Evolutionary conservation across 30 jellyfish, hydroid and myxozoan genomes (phyloP).

Genomic region (Aurelia aurita): DNA sequence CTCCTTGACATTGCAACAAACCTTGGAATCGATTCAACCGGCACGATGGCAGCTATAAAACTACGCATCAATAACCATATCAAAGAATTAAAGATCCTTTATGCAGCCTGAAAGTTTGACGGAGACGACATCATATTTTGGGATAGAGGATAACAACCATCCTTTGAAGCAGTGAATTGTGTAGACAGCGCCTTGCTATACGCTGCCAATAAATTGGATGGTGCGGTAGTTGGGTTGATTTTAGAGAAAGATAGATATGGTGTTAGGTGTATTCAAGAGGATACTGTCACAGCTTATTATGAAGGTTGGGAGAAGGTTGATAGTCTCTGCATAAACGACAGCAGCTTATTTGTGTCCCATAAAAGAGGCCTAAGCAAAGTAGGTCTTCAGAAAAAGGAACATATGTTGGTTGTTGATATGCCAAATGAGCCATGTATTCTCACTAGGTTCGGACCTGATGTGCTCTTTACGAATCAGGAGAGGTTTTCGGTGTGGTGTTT

Average conservation of each 20-base stretch:
- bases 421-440: slow-evolving; percentile 22
- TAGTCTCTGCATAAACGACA: background rate
- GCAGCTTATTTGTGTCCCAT: background rate
- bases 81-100: background rate
- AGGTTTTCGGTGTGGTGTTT: slow-evolving; percentile 6
- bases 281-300: background rate
- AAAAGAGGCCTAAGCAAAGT: background rate
- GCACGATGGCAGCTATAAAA: slow-evolving; percentile 2
- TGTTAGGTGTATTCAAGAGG: background rate
- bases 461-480: background rate
- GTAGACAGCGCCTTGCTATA: slow-evolving; percentile 13
- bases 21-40: slow-evolving; percentile 14
- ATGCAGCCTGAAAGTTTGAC: background rate
- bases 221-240: background rate
- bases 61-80: background rate
- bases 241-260: slow-evolving; percentile 6
- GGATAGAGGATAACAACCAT: slow-evolving; percentile 1
- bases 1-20: background rate
- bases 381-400: background rate
- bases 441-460: background rate
- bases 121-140: background rate
- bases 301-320: slow-evolving; percentile 17
- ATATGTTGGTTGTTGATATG: slow-evolving; percentile 3
- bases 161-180: background rate
- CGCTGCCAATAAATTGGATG: background rate